Percentiles rank a stretch among this genome's conserved stretches.
Evolutionary conservation across 2,797 vertebrate species (phyloP).

Genomic region (Microctenopoma steveboyesi): DNA sequence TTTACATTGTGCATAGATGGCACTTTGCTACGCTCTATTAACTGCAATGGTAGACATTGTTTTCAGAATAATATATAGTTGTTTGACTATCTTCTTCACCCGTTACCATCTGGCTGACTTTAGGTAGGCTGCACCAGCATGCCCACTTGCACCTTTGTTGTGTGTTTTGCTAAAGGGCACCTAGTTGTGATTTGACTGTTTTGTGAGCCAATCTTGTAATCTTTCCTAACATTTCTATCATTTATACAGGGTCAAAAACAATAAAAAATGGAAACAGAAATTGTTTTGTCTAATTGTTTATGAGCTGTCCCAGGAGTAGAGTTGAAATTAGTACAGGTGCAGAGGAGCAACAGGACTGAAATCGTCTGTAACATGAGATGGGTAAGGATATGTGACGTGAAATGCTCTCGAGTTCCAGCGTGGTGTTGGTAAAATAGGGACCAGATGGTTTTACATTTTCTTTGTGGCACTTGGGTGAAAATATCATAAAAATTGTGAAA

Average conservation of each 20-base stretch:
- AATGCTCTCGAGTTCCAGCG: not conserved
- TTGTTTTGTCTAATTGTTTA: conserved; percentile 54
- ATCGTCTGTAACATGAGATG: conserved; percentile 22
- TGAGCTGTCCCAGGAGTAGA: conserved; percentile 5
- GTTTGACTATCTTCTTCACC: not conserved
- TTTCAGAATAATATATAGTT: conserved; percentile 3
- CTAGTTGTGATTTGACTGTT: conserved; percentile 45
- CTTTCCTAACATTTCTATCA: conserved; percentile 50
- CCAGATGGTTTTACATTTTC: not conserved
- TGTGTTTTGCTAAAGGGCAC: conserved; percentile 59
- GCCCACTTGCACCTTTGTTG: conserved; percentile 24
- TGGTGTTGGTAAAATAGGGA: not conserved
- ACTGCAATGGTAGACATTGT: not conserved
- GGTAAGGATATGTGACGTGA: conserved; percentile 1
- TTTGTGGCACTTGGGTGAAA: not conserved
- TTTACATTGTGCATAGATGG: not conserved
- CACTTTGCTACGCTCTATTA: not conserved
- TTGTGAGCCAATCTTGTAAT: conserved; percentile 59
- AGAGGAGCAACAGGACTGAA: conserved; percentile 4
- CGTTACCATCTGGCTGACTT: conserved; percentile 22
- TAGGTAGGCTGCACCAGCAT: conserved; percentile 25
- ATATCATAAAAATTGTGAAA: not conserved
- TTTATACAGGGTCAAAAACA: conserved; percentile 45
- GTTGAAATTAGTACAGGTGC: not conserved
- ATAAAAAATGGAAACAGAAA: conserved; percentile 43